These are phyloP conservation scores for Cryptocheilus praepositus DNA, from an alignment of 2,888 invertebrate genomes.

Conservation along the genomic window DNA sequence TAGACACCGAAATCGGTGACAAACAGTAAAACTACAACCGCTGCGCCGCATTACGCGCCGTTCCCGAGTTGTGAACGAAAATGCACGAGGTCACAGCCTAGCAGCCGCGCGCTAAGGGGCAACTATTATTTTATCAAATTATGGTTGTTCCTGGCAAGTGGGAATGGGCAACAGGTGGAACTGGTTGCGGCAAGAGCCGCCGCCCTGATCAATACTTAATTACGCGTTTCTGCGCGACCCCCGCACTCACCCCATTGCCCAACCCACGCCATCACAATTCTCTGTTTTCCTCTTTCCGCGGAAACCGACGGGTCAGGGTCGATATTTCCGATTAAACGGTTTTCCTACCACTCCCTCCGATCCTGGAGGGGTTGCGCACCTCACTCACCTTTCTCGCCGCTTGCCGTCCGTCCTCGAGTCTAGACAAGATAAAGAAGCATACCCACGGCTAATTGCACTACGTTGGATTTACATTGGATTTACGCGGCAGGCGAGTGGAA, in stretches of 20 bases:
- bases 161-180: slow-evolving; percentile 66
- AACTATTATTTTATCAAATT: slow-evolving; percentile 60
- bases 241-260: slow-evolving; percentile 13
- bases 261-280: slow-evolving; percentile 16
- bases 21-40: too few species aligned
- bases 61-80: too few species aligned
- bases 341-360: slow-evolving; percentile 7
- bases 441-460: too few species aligned
- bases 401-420: too few species aligned
- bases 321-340: slow-evolving; percentile 30
- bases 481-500: background rate
- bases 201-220: slow-evolving; percentile 71
- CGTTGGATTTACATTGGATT: too few species aligned
- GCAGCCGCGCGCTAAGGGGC: slow-evolving; percentile 4
- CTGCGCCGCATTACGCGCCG: too few species aligned
- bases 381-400: slow-evolving; percentile 22
- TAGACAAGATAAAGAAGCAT: too few species aligned
- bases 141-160: slow-evolving; percentile 43
- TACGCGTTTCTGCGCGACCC: slow-evolving; percentile 53
- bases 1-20: too few species aligned
- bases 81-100: too few species aligned
- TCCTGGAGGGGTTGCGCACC: background rate
- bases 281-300: background rate
- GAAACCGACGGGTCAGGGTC: slow-evolving; percentile 24
- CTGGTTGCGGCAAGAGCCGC: slow-evolving; percentile 57